phyloP scores from a whole-genome alignment of 2,888 invertebrate species.

The Drosophila pegasa region DNA sequence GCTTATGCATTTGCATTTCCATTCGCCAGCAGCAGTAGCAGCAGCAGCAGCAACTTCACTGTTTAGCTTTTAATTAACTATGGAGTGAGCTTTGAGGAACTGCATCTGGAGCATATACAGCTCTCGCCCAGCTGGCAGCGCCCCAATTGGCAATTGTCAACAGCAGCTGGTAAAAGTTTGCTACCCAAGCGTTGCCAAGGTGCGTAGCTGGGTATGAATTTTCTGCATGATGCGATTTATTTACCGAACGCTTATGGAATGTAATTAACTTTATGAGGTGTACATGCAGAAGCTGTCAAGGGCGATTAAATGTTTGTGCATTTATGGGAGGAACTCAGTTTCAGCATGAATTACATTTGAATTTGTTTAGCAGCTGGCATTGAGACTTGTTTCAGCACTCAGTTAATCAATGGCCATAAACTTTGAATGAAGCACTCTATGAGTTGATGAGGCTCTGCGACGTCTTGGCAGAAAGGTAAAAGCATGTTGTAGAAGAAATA shows the following conservation, averaged over 20 bases:
- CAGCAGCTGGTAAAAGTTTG: slow-evolving; percentile 42
- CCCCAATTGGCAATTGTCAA: slow-evolving; percentile 61
- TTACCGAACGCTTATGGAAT: slow-evolving; percentile 46
- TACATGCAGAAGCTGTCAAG: slow-evolving; percentile 44
- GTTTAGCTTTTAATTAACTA: slow-evolving; percentile 76
- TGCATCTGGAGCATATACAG: slow-evolving; percentile 22
- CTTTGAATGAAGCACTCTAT: neutral
- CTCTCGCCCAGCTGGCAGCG: slow-evolving; percentile 2
- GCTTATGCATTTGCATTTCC: slow-evolving; percentile 65
- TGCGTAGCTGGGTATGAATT: slow-evolving; percentile 42
- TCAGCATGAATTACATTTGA: slow-evolving; percentile 4
- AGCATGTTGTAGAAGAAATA: neutral
- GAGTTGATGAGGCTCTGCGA: neutral
- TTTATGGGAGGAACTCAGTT: slow-evolving; percentile 9
- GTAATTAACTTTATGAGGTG: slow-evolving; percentile 70
- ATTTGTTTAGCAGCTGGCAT: neutral
- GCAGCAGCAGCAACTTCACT: slow-evolving; percentile 49
- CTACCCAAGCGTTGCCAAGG: slow-evolving; percentile 50
- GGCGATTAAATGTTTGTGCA: slow-evolving; percentile 30
- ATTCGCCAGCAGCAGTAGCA: slow-evolving; percentile 40
- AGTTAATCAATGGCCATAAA: slow-evolving; percentile 8
- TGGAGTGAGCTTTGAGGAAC: slow-evolving; percentile 27
- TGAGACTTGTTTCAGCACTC: slow-evolving; percentile 7
- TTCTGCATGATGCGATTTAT: slow-evolving; percentile 44
- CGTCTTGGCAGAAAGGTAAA: neutral